Evolutionary conservation across 2,797 vertebrate genomes (phyloP).

Genomic region (Scyliorhinus canicula): DNA sequence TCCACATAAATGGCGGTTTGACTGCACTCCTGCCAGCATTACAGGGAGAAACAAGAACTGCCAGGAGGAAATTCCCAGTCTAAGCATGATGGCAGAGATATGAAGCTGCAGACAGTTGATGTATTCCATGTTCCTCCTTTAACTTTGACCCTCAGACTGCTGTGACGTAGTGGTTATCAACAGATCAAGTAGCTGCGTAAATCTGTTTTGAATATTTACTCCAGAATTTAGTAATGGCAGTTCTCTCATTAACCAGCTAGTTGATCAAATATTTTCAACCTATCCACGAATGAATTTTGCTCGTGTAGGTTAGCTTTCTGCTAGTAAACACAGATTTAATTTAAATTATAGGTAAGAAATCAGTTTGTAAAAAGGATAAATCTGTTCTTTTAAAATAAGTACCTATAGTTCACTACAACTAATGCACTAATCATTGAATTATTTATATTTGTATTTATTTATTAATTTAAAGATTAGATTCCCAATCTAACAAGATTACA

Average conservation of each 20-base stretch:
- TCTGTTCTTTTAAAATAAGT: constrained; percentile 12
- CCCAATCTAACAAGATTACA: constrained; percentile 28
- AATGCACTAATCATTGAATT: constrained; percentile 36
- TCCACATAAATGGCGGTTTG: background rate
- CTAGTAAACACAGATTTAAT: constrained; percentile 3
- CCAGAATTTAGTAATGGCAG: background rate
- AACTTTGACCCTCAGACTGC: background rate
- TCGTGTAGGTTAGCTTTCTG: background rate
- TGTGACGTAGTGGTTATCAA: background rate
- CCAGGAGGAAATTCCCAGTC: background rate
- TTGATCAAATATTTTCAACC: background rate
- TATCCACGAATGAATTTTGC: background rate
- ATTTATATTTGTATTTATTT: constrained; percentile 37
- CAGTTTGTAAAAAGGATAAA: constrained; percentile 16
- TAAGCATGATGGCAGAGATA: background rate
- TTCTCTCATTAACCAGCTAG: background rate
- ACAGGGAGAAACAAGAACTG: too few species aligned
- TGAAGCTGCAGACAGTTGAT: background rate
- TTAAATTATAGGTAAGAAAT: constrained; percentile 6
- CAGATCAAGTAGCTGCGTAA: background rate
- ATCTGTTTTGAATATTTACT: background rate
- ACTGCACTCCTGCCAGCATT: background rate
- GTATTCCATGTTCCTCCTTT: background rate
- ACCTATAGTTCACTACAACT: constrained; percentile 3
- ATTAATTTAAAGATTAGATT: constrained; percentile 31